Evolutionary conservation across 2,797 vertebrate genomes (phyloP), one percentile per base, ranked within the genome.

Genomic region (Thaleichthys pacificus): DNA sequence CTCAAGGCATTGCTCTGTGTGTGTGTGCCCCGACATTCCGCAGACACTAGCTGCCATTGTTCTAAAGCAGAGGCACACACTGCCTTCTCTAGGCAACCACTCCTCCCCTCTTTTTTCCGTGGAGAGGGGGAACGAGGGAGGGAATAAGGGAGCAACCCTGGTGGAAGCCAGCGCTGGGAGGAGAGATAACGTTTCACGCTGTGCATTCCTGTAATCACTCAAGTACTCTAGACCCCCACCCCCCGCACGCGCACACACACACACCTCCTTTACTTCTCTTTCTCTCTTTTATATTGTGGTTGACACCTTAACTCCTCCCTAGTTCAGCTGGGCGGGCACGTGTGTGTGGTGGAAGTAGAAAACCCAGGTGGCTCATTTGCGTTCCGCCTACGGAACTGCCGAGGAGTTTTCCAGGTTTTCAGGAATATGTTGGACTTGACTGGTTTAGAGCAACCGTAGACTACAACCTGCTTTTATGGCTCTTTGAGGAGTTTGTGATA

Each of bases 191-290:
- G 35, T 69, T 61, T 42, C 30, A 61, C 32, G 32, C 68, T 42
- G 30, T 19, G 68, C 68, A 69, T 69, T 69, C 56, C n/a, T 68
- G 51, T 68, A 30, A 5, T 61, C 47, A 24, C 61, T 65, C 70
- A 57, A 35, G 22, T 12, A 28, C 22, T 28, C 47, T 47, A 47
- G 42, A 47, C 42, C 42, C 3, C 42, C 42, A 0, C 9, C 38
- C 38, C 38, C 38, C 26, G 3, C 26, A 26, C 26, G 26, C 28
- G 4, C 4, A 2, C 3, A 11, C 42, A 11, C 42, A 47, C 51
- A 56, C 51, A 56, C 51, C 51, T 7, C 51, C 51, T n/a, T 56
- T 15, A 22, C 47, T 32, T 47, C 69, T 47, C 38, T n/a, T 11
- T 65, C 49, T 72, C 24, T 51, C 68, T 64, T 57, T 56, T 12